These are phyloP conservation scores for Craterocephalus amniculus DNA, from an alignment of 2,797 vertebrate species.

Conservation along the genomic window DNA sequence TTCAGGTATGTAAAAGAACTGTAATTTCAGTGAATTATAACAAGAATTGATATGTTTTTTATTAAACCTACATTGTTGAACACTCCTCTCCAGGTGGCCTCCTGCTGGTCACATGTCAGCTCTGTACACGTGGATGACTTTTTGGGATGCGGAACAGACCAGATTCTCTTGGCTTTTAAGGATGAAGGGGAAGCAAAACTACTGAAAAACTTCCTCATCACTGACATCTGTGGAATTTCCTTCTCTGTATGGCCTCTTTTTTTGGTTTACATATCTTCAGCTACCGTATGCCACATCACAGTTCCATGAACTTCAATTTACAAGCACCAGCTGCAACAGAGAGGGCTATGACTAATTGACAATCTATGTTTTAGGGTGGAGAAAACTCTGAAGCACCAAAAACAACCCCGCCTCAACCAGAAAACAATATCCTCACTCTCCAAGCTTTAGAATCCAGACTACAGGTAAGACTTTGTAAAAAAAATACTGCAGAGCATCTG, in stretches of 20 bases:
- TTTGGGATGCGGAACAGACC: slow-evolving; percentile 89
- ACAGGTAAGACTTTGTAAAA: slow-evolving; percentile 79
- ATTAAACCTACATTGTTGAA: neutral
- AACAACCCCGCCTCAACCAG: slow-evolving; percentile 67
- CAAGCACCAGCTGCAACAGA: neutral
- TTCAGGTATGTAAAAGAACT: slow-evolving; percentile 81
- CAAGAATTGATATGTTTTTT: slow-evolving; percentile 12
- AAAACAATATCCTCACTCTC: slow-evolving; percentile 83
- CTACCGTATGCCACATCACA: neutral
- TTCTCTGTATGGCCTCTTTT: slow-evolving; percentile 83
- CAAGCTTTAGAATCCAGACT: slow-evolving; percentile 89
- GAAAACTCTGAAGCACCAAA: slow-evolving; percentile 49
- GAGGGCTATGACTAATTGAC: neutral
- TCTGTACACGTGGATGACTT: slow-evolving; percentile 91
- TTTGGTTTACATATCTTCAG: neutral
- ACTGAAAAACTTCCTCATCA: slow-evolving; percentile 85
- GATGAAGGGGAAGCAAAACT: slow-evolving; percentile 54
- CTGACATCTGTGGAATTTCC: slow-evolving; percentile 85
- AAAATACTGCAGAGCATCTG: neutral
- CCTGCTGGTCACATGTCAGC: slow-evolving; percentile 85
- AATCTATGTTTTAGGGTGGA: slow-evolving; percentile 70
- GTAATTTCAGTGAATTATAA: neutral
- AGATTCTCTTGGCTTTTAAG: slow-evolving; percentile 88
- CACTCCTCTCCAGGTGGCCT: slow-evolving; percentile 82
- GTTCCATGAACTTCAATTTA: neutral